Conservation (phyloP, 2,888 invertebrate species). For the Plebejus argus region DNA sequence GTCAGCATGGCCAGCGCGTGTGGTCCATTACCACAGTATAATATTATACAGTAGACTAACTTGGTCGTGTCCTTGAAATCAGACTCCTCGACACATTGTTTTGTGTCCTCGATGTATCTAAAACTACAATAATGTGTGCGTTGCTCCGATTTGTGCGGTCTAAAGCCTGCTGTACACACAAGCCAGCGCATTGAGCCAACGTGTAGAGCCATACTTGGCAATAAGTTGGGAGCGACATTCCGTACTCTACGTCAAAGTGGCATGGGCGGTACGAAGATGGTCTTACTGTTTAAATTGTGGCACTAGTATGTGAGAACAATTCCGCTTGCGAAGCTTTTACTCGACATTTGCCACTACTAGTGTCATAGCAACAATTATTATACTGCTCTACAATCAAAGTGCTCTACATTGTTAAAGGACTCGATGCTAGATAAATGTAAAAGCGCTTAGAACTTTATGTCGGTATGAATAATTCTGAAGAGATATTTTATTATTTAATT, state of each 20-base stretch:
- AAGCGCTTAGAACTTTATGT: background rate
- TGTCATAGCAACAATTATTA: background rate
- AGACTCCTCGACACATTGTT: too few species aligned
- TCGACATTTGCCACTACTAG: conserved; percentile 10
- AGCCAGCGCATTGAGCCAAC: too few species aligned
- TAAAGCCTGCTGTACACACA: background rate
- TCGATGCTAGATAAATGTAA: background rate
- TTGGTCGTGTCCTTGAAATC: background rate
- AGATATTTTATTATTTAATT: background rate
- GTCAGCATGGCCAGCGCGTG: conserved; percentile 39
- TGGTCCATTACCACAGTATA: conserved; percentile 35
- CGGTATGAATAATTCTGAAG: background rate
- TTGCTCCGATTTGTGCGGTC: background rate
- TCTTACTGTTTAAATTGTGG: background rate
- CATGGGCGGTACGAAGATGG: background rate
- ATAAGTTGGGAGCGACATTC: too few species aligned
- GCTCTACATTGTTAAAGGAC: conserved; percentile 3
- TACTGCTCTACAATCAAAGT: conserved; percentile 22
- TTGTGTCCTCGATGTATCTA: too few species aligned
- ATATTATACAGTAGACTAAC: background rate
- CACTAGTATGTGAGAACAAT: conserved; percentile 18
- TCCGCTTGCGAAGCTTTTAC: conserved; percentile 28
- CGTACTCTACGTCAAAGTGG: too few species aligned
- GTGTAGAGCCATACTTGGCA: too few species aligned
- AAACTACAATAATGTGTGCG: background rate